Conservation (phyloP, 2,888 invertebrate genomes). For the Athetis lepigone region DNA sequence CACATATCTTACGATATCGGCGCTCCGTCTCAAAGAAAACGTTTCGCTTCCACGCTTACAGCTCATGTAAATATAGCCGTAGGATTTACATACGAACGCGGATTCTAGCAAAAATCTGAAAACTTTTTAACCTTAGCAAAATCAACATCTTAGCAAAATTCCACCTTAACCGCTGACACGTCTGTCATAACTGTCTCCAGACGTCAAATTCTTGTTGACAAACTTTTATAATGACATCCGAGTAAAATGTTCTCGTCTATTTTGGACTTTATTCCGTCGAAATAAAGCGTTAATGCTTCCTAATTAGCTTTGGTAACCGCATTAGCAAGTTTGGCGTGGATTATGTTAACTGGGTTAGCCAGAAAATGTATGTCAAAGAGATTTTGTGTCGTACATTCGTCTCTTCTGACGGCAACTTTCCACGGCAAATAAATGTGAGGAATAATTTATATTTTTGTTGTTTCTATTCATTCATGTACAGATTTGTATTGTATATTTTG, state of each 20-base stretch:
- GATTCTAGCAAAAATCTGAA: conserved; percentile 43
- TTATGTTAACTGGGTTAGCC: conserved; percentile 66
- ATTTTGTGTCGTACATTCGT: conserved; percentile 49
- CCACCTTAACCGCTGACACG: conserved; percentile 58
- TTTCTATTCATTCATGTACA: conserved; percentile 9
- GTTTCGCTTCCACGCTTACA: conserved; percentile 39
- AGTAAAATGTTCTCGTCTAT: conserved; percentile 23
- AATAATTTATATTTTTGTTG: conserved; percentile 40
- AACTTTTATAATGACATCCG: conserved; percentile 27
- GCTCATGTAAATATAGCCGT: conserved; percentile 47
- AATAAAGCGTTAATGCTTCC: conserved; percentile 33
- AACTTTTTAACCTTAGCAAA: conserved; percentile 45
- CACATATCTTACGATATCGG: conserved; percentile 30
- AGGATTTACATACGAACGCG: conserved; percentile 45
- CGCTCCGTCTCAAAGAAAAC: conserved; percentile 44
- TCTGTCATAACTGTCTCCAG: conserved; percentile 67
- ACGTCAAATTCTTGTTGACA: conserved; percentile 64
- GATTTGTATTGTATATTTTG: conserved; percentile 16
- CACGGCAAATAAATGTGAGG: conserved; percentile 38
- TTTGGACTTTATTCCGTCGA: conserved; percentile 45
- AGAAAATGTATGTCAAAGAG: conserved; percentile 64
- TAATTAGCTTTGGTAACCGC: conserved; percentile 53
- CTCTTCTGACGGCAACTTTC: conserved; percentile 46
- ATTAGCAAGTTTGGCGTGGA: conserved; percentile 40
- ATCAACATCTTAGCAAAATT: conserved; percentile 53